Base-by-base conservation (phyloP, 2,113 vertebrate genomes). In the Cromileptes altivelis region DNA sequence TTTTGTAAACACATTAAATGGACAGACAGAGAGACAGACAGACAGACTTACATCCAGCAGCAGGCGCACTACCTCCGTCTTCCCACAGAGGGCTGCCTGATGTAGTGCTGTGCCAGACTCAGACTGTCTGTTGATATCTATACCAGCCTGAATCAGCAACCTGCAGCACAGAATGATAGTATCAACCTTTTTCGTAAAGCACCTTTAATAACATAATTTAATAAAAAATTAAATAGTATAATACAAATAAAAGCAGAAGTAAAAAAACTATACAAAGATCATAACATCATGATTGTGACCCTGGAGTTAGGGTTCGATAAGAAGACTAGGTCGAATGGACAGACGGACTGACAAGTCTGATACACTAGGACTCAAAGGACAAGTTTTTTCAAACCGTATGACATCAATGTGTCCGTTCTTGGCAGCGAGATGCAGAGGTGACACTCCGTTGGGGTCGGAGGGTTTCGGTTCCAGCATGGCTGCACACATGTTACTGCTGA, bases 401-500 rank as follows among this genome's bases (percentile, higher is more conserved):
- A 99, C 98, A 86, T 99, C 98, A 0, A 99, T 99, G 95, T 99
- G 98, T 69, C 98, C 98, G 0, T 99, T 99, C 95, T 99, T 99
- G 82, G 98, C 98, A 0, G 98, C 98, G 10, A 99, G 95, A 93
- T 99, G 98, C 82, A 99, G 94, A 27, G 98, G 97, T 82, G 98
- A 99, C 93, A 98, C 98, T 81, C 98, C 97, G 0, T 99, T 99
- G 85, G 97, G 97, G 93, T 99, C 97, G 0, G 97, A 97, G 75
- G 97, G 97, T 76, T 97, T 97, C 1, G 98, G 97, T 85, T 99
- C 98, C 92, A 99, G 82, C 95, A 99, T 95, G 1, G 97, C 97
- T 0, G 97, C 96, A 27, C 98, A 99, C 97, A 99, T 99, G 94
- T 98, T 99, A 90, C 98, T 99, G 93, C 94, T 99, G 82, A 99